These are phyloP conservation scores for Hemibagrus wyckioides DNA, from an alignment of 2,113 vertebrate genomes.

Conservation along the genomic window DNA sequence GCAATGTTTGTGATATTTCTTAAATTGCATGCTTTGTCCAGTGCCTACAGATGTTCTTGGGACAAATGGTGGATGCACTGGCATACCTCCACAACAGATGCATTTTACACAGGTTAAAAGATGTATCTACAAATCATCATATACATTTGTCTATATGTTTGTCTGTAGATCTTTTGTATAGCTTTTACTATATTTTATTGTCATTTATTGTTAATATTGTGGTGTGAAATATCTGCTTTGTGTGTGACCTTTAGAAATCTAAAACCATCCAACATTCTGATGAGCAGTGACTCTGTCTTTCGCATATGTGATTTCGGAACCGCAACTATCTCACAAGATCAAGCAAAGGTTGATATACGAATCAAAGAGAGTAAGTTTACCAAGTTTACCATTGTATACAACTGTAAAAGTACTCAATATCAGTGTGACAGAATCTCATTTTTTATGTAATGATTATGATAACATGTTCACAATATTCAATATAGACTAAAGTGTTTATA, in stretches of 20 bases:
- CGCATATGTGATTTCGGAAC: conserved; percentile 72
- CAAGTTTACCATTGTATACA: background rate
- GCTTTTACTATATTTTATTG: no score
- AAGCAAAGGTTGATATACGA: conserved; percentile 74
- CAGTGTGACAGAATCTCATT: background rate
- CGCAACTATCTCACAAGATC: conserved; percentile 67
- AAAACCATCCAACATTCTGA: conserved; percentile 78
- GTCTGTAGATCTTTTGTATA: background rate
- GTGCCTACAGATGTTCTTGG: conserved; percentile 70
- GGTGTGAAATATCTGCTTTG: background rate
- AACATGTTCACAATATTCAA: background rate
- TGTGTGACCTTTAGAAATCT: conserved; percentile 72
- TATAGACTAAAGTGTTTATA: background rate
- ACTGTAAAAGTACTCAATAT: background rate
- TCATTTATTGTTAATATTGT: background rate
- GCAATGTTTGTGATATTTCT: background rate
- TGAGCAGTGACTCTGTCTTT: conserved; percentile 63
- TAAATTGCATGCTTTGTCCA: conserved; percentile 39
- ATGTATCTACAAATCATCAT: background rate
- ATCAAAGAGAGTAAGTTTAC: conserved; percentile 67
- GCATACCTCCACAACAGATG: conserved; percentile 70
- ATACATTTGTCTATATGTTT: background rate
- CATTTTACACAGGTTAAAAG: conserved; percentile 73
- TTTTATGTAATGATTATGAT: background rate
- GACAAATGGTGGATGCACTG: conserved; percentile 74